Percentiles rank a stretch among this genome's conserved stretches.
phyloP scores from a whole-genome alignment of 2,888 invertebrate genomes.

The Eupithecia centaureata region DNA sequence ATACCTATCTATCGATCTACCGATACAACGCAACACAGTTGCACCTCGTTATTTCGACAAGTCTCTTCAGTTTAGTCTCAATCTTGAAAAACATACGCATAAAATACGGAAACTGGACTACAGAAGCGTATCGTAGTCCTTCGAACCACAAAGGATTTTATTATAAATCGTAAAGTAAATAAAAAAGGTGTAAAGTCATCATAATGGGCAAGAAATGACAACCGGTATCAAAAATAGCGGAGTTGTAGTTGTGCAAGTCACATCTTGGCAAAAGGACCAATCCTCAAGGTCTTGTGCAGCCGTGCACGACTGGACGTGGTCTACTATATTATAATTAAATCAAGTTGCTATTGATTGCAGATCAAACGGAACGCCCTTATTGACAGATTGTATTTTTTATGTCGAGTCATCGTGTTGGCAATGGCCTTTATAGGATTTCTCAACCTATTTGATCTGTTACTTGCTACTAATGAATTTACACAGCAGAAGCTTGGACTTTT shows the following conservation, averaged over 20 bases:
- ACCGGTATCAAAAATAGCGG: conserved; percentile 69
- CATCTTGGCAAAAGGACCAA: conserved; percentile 72
- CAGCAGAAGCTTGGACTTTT: background rate
- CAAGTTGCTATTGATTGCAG: conserved; percentile 50
- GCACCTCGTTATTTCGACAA: conserved; percentile 6
- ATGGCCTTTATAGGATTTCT: conserved; percentile 21
- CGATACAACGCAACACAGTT: conserved; percentile 22
- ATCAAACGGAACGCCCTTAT: conserved; percentile 41
- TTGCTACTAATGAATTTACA: background rate
- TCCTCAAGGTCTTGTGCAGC: conserved; percentile 68
- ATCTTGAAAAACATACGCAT: conserved; percentile 7
- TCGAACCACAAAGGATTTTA: conserved; percentile 44
- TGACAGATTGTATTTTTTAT: conserved; percentile 30
- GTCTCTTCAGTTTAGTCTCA: no score
- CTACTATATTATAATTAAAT: conserved; percentile 59
- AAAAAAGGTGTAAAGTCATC: conserved; percentile 54
- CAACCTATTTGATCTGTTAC: background rate
- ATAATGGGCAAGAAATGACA: conserved; percentile 47
- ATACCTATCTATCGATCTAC: conserved; percentile 20
- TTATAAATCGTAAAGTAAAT: conserved; percentile 49
- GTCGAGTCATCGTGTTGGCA: conserved; percentile 18
- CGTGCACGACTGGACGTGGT: conserved; percentile 75
- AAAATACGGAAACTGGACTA: conserved; percentile 33
- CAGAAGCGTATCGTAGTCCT: conserved; percentile 33
- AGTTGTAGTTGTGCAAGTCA: conserved; percentile 74